A percentile compares a stretch with the other conserved stretches of the same genome.
These are phyloP conservation scores for Nothobranchius kuhntae DNA, from an alignment of 2,113 vertebrate genomes.

Conservation along the genomic window DNA sequence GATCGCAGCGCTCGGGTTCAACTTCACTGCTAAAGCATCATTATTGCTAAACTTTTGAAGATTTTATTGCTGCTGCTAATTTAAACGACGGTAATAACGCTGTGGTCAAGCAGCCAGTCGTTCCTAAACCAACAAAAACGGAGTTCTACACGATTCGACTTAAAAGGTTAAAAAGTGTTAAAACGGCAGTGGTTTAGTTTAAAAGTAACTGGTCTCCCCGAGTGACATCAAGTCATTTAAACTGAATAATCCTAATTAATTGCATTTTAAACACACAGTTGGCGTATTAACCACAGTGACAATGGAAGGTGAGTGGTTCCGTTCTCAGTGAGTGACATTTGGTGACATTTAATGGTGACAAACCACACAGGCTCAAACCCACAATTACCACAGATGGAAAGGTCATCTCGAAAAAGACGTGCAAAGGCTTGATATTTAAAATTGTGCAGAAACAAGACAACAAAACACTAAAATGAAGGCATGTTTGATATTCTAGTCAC, in stretches of 20 bases:
- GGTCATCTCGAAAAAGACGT: constrained; percentile 55
- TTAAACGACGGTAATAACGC: not conserved
- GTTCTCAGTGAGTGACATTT: constrained; percentile 41
- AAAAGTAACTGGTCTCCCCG: constrained; percentile 28
- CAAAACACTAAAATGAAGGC: constrained; percentile 18
- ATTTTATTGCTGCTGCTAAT: not conserved
- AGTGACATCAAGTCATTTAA: constrained; percentile 31
- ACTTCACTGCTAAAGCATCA: too few relatives aligned
- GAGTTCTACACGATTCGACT: not conserved
- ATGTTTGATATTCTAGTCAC: constrained; percentile 11
- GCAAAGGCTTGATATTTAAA: constrained; percentile 36
- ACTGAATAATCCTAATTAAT: constrained; percentile 17
- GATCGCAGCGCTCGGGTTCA: too few relatives aligned
- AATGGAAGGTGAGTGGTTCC: constrained; percentile 46
- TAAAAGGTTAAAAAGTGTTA: not conserved
- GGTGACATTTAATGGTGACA: constrained; percentile 5
- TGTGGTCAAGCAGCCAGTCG: not conserved
- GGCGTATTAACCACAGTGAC: constrained; percentile 18
- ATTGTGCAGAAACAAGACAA: constrained; percentile 23
- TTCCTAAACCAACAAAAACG: not conserved
- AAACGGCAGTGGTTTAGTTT: constrained; percentile 24
- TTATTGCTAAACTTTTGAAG: too few relatives aligned
- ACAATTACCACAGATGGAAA: constrained; percentile 44
- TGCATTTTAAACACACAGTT: constrained; percentile 12
- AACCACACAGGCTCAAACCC: constrained; percentile 49